Evolutionary conservation across 2,888 invertebrate species (phyloP), one percentile per base, ranked within the genome.

Genomic region (Zootermopsis nevadensis): DNA sequence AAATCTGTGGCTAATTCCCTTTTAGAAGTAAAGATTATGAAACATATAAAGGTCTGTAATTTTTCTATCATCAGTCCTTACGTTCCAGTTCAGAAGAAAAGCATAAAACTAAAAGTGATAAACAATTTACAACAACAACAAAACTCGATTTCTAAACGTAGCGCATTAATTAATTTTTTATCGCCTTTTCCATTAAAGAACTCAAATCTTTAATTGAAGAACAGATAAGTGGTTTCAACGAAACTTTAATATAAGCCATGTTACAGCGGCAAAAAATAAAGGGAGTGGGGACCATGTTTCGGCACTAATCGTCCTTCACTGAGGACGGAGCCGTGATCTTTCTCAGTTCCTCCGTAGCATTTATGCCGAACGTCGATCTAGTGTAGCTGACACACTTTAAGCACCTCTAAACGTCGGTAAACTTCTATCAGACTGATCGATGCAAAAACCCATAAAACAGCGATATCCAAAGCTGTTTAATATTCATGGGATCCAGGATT

Each of bases 131-230:
- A 72, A 33, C 10, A 35, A 35, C 33, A 35, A 72, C 33, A 72
- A 72, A 72, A 72, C 6, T 31, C 24, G 72, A 35, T 72, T 35
- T 72, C 35, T 31, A 72, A 72, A 72, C 72, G 10, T 7, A 72
- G 35, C 19, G 35, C 72, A 72, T 72, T 72, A 72, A 72, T 72
- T 72, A 72, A 72, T 22, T 72, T 72, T 72, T 72, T 72, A 33
- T 72, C 38, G 35, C 72, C 72, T 35, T 72, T 72, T 72, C 72
- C 72, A 72, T 72, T 72, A 72, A 72, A 72, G 72, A 72, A 72
- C 35, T 31, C 72, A 72, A 72, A 72, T 72, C 72, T 72, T 72
- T 72, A 72, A 72, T 72, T 72, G 35, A 72, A 72, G 72, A 35
- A 72, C 19, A 35, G 72, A 72, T 31, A 15, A 72, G 72, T 72